Conservation (phyloP, 2,888 invertebrate species). For the Erebia aethiops region DNA sequence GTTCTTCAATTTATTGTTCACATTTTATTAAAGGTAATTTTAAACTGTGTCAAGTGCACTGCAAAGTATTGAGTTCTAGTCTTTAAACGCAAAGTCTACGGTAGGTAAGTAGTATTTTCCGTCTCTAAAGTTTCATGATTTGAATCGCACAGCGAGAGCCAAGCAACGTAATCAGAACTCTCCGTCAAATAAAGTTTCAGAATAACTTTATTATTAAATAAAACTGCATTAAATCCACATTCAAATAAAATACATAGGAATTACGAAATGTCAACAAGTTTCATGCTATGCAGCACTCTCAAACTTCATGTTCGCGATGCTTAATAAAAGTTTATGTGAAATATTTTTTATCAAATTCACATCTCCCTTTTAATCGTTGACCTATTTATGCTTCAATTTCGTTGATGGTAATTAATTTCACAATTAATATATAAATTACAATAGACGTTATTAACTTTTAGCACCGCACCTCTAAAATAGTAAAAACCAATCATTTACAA, state of each 20-base stretch:
- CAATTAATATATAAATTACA: neutral
- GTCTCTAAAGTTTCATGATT: too few species aligned
- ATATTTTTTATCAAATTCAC: neutral
- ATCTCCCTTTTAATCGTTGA: constrained; percentile 4
- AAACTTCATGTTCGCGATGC: constrained; percentile 4
- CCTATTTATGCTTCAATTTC: neutral
- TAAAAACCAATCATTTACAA: too few species aligned
- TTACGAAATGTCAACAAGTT: neutral
- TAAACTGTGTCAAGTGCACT: constrained; percentile 14
- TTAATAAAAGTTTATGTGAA: neutral
- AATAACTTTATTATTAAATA: neutral
- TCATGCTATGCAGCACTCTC: constrained; percentile 1
- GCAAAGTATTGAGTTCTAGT: constrained; percentile 10
- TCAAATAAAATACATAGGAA: neutral
- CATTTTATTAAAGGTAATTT: constrained; percentile 16
- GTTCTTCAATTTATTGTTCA: constrained; percentile 41
- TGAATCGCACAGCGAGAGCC: too few species aligned
- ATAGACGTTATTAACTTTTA: neutral
- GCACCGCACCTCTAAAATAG: neutral
- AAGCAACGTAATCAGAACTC: too few species aligned
- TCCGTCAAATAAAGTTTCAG: too few species aligned
- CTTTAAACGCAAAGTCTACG: neutral
- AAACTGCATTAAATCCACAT: neutral
- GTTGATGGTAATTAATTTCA: neutral
- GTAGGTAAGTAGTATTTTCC: too few species aligned